Base-by-base conservation (phyloP, 2,113 vertebrate genomes). In the Morone chrysops region DNA sequence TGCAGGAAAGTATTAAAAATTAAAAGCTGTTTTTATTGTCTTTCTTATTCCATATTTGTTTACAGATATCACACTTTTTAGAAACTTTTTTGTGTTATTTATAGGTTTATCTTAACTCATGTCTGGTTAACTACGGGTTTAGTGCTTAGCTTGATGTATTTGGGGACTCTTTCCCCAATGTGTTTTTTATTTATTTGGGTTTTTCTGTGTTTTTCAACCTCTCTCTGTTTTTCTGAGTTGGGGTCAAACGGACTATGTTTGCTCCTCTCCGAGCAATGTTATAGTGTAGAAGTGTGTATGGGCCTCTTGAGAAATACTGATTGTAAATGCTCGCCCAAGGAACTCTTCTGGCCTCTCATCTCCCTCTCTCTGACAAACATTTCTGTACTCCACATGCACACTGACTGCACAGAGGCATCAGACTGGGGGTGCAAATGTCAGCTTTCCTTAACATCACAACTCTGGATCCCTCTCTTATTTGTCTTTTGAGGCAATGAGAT, bases 351-450 rank as follows among this genome's bases (percentile, higher is more conserved):
- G 76, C 60, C 56, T 85, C 70, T 82, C 82, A 54, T 86, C 78
- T 72, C 67, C 62, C 75, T 74, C 77, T 81, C 54, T 57, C 75
- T 31, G 22, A 78, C 80, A 79, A 80, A 87, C 70, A 84, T 89
- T 48, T 80, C 81, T 84, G 38, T n/a, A 22, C 78, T 79, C 75
- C 85, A 85, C 87, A 85, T 85, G 89, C 90, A 78, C 79, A 57
- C 65, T 67, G 76, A 78, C 80, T 65, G 82, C 82, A 89, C 61
- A 3, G 16, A 89, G 86, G 89, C 90, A 80, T 70, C 68, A 25
- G 70, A 70, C 82, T 69, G 16, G 83, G 81, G 88, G 90, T 91
- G 85, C 77, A 87, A 91, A 87, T 83, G 92, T 89, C 90, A 80
- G 63, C 75, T 69, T 59, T 80, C 78, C 70, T 94, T 47, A 91